phyloP scores from a whole-genome alignment of 53 echinoderm and acorn worm genomes.

The Henricia sp. region DNA sequence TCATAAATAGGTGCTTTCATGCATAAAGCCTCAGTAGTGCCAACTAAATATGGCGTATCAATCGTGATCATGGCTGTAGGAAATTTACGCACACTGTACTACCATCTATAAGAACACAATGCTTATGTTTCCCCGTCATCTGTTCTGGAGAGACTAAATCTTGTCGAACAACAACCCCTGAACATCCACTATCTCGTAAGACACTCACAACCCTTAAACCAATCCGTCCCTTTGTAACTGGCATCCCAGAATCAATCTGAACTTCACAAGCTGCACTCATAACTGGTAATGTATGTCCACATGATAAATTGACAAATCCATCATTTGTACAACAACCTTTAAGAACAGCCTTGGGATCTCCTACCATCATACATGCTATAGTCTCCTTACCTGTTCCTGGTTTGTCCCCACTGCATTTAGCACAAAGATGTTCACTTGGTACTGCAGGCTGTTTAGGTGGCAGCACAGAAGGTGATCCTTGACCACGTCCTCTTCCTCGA shows the following conservation, averaged over 20 bases:
- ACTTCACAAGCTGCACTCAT: constrained; percentile 33
- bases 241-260: constrained; percentile 7
- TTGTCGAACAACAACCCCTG: constrained; percentile 32
- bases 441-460: neutral
- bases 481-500: neutral
- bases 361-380: constrained; percentile 35
- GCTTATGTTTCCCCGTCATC: constrained; percentile 15
- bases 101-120: constrained; percentile 19
- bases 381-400: neutral
- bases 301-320: constrained; percentile 27
- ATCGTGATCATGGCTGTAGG: constrained; percentile 16
- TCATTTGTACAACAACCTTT: constrained; percentile 24
- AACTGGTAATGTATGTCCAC: constrained; percentile 49
- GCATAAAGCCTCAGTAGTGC: constrained; percentile 6
- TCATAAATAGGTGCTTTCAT: constrained; percentile 21
- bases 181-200: constrained; percentile 41
- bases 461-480: neutral
- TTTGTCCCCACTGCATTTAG: neutral
- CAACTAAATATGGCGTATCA: constrained; percentile 10
- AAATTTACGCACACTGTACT: constrained; percentile 17
- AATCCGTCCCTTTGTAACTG: constrained; percentile 15
- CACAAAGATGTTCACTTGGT: neutral
- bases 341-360: neutral
- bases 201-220: neutral
- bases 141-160: too few species aligned